Base-by-base conservation (phyloP, 2,888 invertebrate species). In the Pardosa pseudoannulata region DNA sequence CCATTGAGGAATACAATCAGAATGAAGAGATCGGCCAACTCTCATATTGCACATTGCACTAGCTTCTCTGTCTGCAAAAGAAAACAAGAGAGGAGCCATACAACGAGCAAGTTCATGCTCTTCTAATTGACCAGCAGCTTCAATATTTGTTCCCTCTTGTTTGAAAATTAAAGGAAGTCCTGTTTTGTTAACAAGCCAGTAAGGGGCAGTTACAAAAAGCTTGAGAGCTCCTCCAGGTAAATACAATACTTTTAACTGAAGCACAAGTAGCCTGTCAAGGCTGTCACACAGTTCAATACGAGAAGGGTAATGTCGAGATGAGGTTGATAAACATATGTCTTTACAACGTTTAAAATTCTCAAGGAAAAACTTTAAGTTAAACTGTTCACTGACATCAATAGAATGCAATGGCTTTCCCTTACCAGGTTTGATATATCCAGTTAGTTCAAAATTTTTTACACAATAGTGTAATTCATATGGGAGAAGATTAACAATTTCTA, bases 161-260 rank as follows among this genome's bases (percentile, higher is more conserved):
- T 95, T 94, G 92, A 98, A 97, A 78, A 99, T 95, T 87, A 99
- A 93, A n/a, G 99, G 98, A 88, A 99, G 93, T 0, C 98, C 98
- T 6, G 98, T 96, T 92, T 96, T 96, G 93, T 99, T 99, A 85
- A 99, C 95, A 89, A 99, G 94, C 98, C 98, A 99, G 92, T 95
- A 98, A 1, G 96, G 96, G 1, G 96, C 96, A 71, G 95, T 95
- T 31, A 98, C 93, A 27, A 94, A 94, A 89, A 92, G 95, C 93
- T 93, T 93, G 85, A 95, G 92, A 7, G 94, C 94, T n/a, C 93
- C 93, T 19, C 94, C 95, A 90, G 93, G 93, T 50, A 93, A 92
- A 0, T 93, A 92, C 36, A 92, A 91, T 68, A 95, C 94, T 36
- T 94, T 93, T 0, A 96, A 95, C 81, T 94, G 94, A 28, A 98